Evolutionary conservation across 2,113 vertebrate species (phyloP).

Genomic region (Xiphophorus couchianus): DNA sequence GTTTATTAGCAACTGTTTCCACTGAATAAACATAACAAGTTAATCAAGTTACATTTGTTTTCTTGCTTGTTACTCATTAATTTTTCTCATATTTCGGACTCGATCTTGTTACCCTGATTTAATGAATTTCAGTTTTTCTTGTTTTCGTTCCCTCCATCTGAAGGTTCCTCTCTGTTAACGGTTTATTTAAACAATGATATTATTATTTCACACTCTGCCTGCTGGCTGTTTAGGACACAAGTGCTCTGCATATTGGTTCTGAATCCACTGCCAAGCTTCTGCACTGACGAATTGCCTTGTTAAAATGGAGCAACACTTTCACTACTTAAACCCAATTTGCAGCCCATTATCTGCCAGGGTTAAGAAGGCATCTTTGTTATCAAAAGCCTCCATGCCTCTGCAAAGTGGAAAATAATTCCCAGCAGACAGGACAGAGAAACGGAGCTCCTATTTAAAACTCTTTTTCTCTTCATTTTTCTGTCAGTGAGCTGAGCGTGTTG

Average conservation of each 20-base stretch:
- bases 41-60: not conserved
- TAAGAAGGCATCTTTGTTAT: constrained; percentile 3
- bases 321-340: not conserved
- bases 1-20: not conserved
- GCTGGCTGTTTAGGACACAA: not conserved
- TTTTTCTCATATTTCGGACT: constrained; percentile 11
- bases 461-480: not conserved
- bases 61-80: not conserved
- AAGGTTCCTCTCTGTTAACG: constrained; percentile 4
- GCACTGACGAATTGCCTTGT: not conserved
- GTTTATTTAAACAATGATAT: constrained; percentile 22
- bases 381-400: not conserved
- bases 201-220: constrained; percentile 5
- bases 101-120: constrained; percentile 28
- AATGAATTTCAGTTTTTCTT: constrained; percentile 12
- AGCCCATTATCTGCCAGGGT: constrained; percentile 21
- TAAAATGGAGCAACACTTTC: constrained; percentile 4
- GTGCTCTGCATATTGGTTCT: not conserved
- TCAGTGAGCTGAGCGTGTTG: not conserved
- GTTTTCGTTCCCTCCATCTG: constrained; percentile 23
- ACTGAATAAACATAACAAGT: not conserved
- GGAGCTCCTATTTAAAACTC: not conserved
- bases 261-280: constrained; percentile 1
- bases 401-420: constrained; percentile 17
- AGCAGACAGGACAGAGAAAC: constrained; percentile 9